Evolutionary conservation across 1,140 invertebrate genomes (phyloP), one percentile per base, ranked within the genome.

Genomic region (Lordiphosa stackelbergi): DNA sequence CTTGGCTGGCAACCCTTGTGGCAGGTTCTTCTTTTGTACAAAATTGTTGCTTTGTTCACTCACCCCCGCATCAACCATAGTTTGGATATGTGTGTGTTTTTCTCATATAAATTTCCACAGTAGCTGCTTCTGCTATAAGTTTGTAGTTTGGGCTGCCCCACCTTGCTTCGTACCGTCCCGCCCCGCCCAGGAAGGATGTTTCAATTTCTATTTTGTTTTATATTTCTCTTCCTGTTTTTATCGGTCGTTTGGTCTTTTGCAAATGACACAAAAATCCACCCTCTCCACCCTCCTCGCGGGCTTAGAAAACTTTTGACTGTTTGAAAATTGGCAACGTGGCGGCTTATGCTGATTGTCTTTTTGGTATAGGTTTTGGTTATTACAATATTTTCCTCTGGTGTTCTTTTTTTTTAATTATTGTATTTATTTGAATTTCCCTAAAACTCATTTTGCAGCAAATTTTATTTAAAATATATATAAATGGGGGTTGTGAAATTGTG

Each of bases 141-240:
- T 31, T 31, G 28, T 31, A 31, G 28, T 31, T 65, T 69, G 65
- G 49, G 61, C 37, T 60, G 64, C 55, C 53, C 48, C 63, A 45
- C 64, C 43, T 47, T 36, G 53, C 34, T 47, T 53, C 53, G 28
- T 5, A 0, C 2, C 28, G 28, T 5, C 22, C 22, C 19, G 19
- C 19, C 68, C 45, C 45, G 22, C 12, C 62, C 57, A 75, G 75
- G 77, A 83, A 81, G 77, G 77, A 81, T 81, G 75, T 81, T 81
- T 83, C 75, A 83, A 81, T 83, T 77, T 81, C 64, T 81, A 81
- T 83, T 81, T 83, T 83, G 68, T 77, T 81, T 77, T 77, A 83
- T 72, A 60, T 60, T 69, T 57, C 55, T 66, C 59, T 53, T 72
- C 51, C 64, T 60, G 68, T 75, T 81, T 81, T 81, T 81, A 72